Evolutionary conservation across 1,140 invertebrate genomes (phyloP), one percentile per base, ranked within the genome.

Genomic region (Vanessa atalanta): DNA sequence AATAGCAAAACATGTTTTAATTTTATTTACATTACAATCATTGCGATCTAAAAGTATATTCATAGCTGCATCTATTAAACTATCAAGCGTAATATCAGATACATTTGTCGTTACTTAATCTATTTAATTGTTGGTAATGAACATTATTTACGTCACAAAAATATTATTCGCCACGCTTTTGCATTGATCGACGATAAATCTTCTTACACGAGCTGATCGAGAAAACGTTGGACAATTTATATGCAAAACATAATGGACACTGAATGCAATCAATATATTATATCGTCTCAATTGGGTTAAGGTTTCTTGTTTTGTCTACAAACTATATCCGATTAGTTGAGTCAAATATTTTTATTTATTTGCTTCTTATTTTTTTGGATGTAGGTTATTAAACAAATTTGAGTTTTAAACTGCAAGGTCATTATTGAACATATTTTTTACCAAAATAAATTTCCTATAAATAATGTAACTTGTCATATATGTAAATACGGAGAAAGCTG

Each of bases 221-320:
- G 66, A 80, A 75, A 77, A 75, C 72, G 50, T 69, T n/a, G 57
- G 55, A 77, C 78, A 60, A 79, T 82, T 82, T 79, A 76, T 78
- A 79, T 79, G 80, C 72, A 67, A 82, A 82, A 55, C 51, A 69
- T 60, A 60, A 60, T 78, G 57, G 57, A 43, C 15, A 70, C 71
- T 73, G 63, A 70, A 76, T 75, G 72, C 76, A 75, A 75, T 75
- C 73, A 65, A 77, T 57, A 69, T 69, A 79, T 72, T 67, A 63
- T 65, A 70, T 57, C 57, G 64, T 66, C 68, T 65, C n/a, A 82
- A 67, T 57, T 78, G 65, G 80, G 78, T 80, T 76, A 80, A 82
- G 80, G 80, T 76, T 76, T 66, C 47, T 67, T 31, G 31, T 73
- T 74, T 79, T 70, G 57, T 61, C 57, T 57, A 57, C 15, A 61